Base-by-base conservation (phyloP, 2,888 invertebrate genomes). In the Muscina levida region DNA sequence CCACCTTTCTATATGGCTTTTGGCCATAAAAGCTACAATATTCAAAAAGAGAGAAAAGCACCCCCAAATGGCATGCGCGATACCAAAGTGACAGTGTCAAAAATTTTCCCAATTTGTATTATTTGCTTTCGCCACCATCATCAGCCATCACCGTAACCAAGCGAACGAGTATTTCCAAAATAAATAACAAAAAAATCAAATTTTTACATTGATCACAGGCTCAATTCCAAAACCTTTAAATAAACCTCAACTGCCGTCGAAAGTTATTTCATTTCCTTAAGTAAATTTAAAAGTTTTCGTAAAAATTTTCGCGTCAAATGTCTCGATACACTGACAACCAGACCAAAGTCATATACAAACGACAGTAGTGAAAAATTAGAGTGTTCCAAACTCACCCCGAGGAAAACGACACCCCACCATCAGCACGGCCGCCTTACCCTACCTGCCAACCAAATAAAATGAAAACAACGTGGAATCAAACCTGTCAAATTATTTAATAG, bases 371-470 rank as follows among this genome's bases (percentile, higher is more conserved):
- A 42, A 62, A 39, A 57, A 15, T 37, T 15, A 24, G 31, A 4
- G 57, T 37, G 42, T 42, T 42, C 62, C 62, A 15, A 1, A 62
- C 17, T 17, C 59, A 17, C 15, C 13, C 31, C 17, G 11, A 19
- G 17, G 39, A 39, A 59, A 17, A 59, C 15, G 17, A 68, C 31
- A 31, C 31, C 31, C 31, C 31, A 5, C 3, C 31, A 31, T 68
- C 22, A 42, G n/a, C n/a, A n/a, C n/a, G n/a, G n/a, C n/a, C n/a
- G n/a, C n/a, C n/a, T n/a, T n/a, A n/a, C n/a, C n/a, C n/a, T n/a
- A n/a, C n/a, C n/a, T n/a, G 51, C 44, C 77, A 77, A 65, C 77
- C 59, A n/a, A n/a, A 59, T 51, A 80, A 73, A 66, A 73, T 77
- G 71, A 73, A 71, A 74, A 71, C 51, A 77, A 73, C 19, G 73